A percentile compares a stretch with the other conserved stretches of the same genome.
Conservation (phyloP, 2,113 vertebrate species). For the Girardinichthys multiradiatus region DNA sequence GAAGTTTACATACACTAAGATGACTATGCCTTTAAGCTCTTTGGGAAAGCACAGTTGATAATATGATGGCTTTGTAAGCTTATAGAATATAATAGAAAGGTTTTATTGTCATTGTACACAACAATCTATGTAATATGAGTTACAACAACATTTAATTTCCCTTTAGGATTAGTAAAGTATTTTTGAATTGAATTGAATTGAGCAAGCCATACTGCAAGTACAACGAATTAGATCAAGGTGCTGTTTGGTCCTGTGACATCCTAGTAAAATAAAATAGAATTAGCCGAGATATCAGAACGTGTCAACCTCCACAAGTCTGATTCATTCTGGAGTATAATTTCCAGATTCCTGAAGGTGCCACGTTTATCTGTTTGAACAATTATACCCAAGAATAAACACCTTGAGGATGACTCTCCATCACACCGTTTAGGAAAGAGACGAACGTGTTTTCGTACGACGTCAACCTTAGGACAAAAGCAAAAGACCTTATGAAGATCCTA, state of each 20-base stretch:
- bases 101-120: too few species aligned
- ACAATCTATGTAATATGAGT: too few species aligned
- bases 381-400: neutral
- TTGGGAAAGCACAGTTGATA: neutral
- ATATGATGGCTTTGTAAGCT: too few species aligned
- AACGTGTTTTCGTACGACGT: neutral
- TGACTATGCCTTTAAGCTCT: conserved; percentile 9
- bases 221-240: neutral
- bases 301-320: neutral
- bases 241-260: neutral
- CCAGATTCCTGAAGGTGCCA: neutral
- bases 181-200: too few species aligned
- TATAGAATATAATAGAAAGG: too few species aligned
- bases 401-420: neutral
- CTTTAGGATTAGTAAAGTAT: too few species aligned
- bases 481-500: neutral
- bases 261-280: neutral
- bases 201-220: too few species aligned
- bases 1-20: neutral
- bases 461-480: too few species aligned
- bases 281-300: neutral
- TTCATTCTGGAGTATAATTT: neutral
- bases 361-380: neutral
- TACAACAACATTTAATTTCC: too few species aligned
- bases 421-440: neutral